Conservation (phyloP, 2,888 invertebrate genomes). For the Erebia aethiops region DNA sequence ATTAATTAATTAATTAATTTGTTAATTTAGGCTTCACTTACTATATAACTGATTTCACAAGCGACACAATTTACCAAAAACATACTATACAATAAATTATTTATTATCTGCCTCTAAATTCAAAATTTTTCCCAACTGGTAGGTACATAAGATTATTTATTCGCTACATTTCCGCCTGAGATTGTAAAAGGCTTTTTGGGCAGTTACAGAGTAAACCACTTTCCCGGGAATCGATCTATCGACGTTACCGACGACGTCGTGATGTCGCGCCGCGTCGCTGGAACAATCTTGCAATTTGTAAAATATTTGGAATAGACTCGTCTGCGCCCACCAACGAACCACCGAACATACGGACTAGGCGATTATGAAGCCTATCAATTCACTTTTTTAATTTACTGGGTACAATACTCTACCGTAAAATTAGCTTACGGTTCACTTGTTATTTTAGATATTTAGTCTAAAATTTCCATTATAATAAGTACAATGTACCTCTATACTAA, state of each 20-base stretch:
- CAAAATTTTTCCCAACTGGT: neutral
- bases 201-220: conserved; percentile 39
- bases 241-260: conserved; percentile 52
- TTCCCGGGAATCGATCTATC: conserved; percentile 51
- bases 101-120: neutral
- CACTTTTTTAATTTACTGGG: neutral
- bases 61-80: too few species aligned
- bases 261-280: conserved; percentile 59
- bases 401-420: neutral
- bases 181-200: conserved; percentile 21
- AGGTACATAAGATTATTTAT: neutral
- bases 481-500: too few species aligned
- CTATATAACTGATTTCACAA: too few species aligned
- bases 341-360: conserved; percentile 29
- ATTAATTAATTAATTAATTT: too few species aligned
- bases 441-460: too few species aligned
- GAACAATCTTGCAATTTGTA: conserved; percentile 74
- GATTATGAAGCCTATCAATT: conserved; percentile 19
- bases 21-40: too few species aligned
- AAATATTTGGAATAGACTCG: conserved; percentile 74
- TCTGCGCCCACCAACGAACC: conserved; percentile 72
- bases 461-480: too few species aligned
- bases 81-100: too few species aligned
- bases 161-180: neutral
- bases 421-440: too few species aligned